Evolutionary conservation across 2,888 invertebrate species (phyloP), one percentile per base, ranked within the genome.

Genomic region (Hyposoter dolosus): DNA sequence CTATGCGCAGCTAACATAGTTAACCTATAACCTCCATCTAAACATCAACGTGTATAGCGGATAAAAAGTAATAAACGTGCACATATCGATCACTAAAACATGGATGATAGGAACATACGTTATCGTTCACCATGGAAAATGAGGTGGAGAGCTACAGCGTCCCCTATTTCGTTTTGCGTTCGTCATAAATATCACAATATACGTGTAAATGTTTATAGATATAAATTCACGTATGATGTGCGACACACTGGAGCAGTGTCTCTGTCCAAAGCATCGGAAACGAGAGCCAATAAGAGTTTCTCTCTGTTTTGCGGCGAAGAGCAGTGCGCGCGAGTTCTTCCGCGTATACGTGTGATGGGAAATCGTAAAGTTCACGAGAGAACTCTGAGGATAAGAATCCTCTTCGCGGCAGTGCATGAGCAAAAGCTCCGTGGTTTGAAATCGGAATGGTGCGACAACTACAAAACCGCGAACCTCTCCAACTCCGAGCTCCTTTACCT

Each of bases 401-500:
- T 40, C 66, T 32, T 66, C n/a, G 65, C n/a, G 65, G 35, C 15
- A 40, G 63, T 50, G 78, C 28, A 28, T 60, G 32, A 84, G 66
- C 19, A 45, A 78, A 69, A 72, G 65, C 56, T 53, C 68, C 43
- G 56, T 50, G 75, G 79, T 63, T 63, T 23, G 71, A 77, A 85
- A 84, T 82, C 71, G 60, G 50, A 84, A 87, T 53, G 82, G 74
- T 68, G 66, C 81, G 77, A 84, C 79, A 77, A 76, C 82, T 45
- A 72, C 71, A 65, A n/a, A n/a, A 69, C 53, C 82, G 69, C 78
- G 56, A 76, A 75, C 78, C 63, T 82, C 72, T 81, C 60, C 43
- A 72, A 43, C 43, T 32, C 76, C 7, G 28, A 7, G 4, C 10
- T 56, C 53, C 19, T 19, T 53, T 50, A 7, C 50, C 56, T 9